Evolutionary conservation across 2,888 invertebrate genomes (phyloP).

Genomic region (Podotricha telesiphe): DNA sequence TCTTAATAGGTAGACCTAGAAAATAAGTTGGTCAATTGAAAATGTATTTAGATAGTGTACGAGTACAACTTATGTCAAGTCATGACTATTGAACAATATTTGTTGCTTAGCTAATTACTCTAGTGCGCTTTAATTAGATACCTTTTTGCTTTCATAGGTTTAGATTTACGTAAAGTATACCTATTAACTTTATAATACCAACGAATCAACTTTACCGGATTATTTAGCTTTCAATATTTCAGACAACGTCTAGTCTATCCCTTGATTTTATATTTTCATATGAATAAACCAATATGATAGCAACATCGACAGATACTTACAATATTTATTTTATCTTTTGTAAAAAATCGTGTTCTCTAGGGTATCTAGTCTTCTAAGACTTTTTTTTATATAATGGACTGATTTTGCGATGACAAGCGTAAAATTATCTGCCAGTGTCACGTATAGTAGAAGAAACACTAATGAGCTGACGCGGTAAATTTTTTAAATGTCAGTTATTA

Average conservation of each 20-base stretch:
- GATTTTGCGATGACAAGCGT: no score
- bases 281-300: neutral
- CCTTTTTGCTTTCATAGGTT: slow-evolving; percentile 64
- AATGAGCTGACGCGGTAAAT: no score
- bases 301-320: neutral
- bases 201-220: slow-evolving; percentile 7
- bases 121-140: slow-evolving; percentile 57
- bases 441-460: no score
- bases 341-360: neutral
- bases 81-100: slow-evolving; percentile 56
- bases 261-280: neutral
- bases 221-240: slow-evolving; percentile 1
- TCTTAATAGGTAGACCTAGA: slow-evolving; percentile 60
- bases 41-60: slow-evolving; percentile 54
- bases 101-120: slow-evolving; percentile 67
- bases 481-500: no score
- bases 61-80: slow-evolving; percentile 61
- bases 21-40: slow-evolving; percentile 79
- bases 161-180: slow-evolving; percentile 54
- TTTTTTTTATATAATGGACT: no score
- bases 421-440: no score
- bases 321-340: neutral
- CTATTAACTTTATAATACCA: slow-evolving; percentile 38
- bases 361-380: no score
- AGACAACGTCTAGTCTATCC: neutral